phyloP scores from a whole-genome alignment of 1,140 invertebrate genomes.

The fruit fly (Drosophila melanogaster) region Release_6_plus_ISO1_MT NT_037436.4:3407501-3408000 shows the following conservation, averaged over 20 bases:
- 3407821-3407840: constrained; percentile 53
- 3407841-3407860: constrained; percentile 74
- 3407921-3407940: constrained; percentile 53
- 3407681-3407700: constrained; percentile 75
- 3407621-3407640: constrained; percentile 47
- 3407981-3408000: constrained; percentile 29
- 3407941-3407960: constrained; percentile 58
- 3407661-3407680: constrained; percentile 65
- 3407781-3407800: constrained; percentile 43
- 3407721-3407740: not conserved
- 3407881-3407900: constrained; percentile 60
- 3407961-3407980: constrained; percentile 63
- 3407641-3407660: constrained; percentile 59
- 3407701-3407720: constrained; percentile 76
- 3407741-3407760: constrained; percentile 9
- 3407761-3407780: constrained; percentile 69
- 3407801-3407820: constrained; percentile 53
- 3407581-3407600: constrained; percentile 75
- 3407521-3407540: constrained; percentile 35
- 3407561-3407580: constrained; percentile 13
- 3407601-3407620: constrained; percentile 29
- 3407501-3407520: constrained; percentile 66
- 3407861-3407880: constrained; percentile 73
- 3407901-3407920: constrained; percentile 8
- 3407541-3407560: constrained; percentile 2